Conservation (phyloP, 2,797 vertebrate genomes). For the Acanthurus tractus region DNA sequence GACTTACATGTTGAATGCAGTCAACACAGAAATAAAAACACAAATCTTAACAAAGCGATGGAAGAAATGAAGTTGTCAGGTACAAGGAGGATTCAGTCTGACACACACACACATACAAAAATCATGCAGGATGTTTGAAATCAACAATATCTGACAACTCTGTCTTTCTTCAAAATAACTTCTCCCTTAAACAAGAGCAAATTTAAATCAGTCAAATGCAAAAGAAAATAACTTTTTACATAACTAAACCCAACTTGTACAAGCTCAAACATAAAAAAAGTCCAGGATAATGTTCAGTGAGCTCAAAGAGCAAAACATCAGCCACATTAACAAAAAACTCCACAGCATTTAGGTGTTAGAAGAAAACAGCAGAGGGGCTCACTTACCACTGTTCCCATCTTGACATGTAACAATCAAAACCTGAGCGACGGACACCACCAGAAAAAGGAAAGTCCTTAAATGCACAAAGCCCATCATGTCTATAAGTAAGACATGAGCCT, state of each 20-base stretch:
- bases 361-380: conserved; percentile 52
- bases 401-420: conserved; percentile 86
- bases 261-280: background rate
- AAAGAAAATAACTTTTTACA: too few species aligned
- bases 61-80: conserved; percentile 1
- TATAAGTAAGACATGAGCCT: conserved; percentile 85
- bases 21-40: conserved; percentile 8
- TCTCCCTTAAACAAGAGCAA: background rate
- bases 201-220: background rate
- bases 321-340: conserved; percentile 32
- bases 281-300: conserved; percentile 6
- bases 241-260: background rate
- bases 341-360: conserved; percentile 53
- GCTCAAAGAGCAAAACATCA: conserved; percentile 24
- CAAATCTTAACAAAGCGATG: background rate
- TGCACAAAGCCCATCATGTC: conserved; percentile 85
- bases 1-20: conserved; percentile 15
- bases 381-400: conserved; percentile 84
- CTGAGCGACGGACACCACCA: conserved; percentile 79
- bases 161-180: background rate
- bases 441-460: conserved; percentile 86
- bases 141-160: background rate
- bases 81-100: conserved; percentile 4
- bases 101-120: background rate
- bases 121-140: background rate